Percentiles rank a stretch among this genome's conserved stretches.
These are phyloP conservation scores for Heliconius hortense DNA, from an alignment of 2,888 invertebrate genomes.

Conservation along the genomic window DNA sequence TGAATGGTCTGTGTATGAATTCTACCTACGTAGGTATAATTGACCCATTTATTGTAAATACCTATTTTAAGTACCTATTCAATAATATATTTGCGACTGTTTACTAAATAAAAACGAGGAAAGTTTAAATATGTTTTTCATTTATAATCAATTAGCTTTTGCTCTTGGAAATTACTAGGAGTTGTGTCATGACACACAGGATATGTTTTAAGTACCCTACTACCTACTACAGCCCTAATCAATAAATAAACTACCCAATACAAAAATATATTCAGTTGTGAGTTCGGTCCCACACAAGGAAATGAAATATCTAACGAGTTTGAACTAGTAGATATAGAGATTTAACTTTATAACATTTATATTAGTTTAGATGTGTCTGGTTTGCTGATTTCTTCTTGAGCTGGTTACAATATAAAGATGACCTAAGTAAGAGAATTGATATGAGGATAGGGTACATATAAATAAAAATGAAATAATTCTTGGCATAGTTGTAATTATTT, in stretches of 20 bases:
- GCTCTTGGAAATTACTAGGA: neutral
- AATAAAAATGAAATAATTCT: constrained; percentile 69
- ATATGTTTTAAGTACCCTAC: too few species aligned
- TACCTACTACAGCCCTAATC: neutral
- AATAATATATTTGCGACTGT: constrained; percentile 78
- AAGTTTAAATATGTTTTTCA: constrained; percentile 36
- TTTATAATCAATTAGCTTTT: constrained; percentile 8
- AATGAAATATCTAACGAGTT: too few species aligned
- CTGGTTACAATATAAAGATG: neutral
- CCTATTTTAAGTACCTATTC: constrained; percentile 76
- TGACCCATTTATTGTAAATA: constrained; percentile 75
- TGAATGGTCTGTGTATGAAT: constrained; percentile 77
- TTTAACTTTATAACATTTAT: too few species aligned
- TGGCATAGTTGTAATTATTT: constrained; percentile 81
- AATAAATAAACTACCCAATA: neutral
- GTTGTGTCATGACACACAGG: neutral
- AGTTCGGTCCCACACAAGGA: too few species aligned
- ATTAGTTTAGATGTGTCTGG: too few species aligned
- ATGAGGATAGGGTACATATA: constrained; percentile 43
- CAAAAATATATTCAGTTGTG: neutral
- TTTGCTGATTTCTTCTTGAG: too few species aligned
- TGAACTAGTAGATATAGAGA: too few species aligned
- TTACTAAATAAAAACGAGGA: constrained; percentile 71
- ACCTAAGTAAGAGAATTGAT: neutral
- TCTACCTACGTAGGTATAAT: constrained; percentile 81